Conservation (phyloP, 92 coral and sea anemone species). For the Actinostola sp. region DNA sequence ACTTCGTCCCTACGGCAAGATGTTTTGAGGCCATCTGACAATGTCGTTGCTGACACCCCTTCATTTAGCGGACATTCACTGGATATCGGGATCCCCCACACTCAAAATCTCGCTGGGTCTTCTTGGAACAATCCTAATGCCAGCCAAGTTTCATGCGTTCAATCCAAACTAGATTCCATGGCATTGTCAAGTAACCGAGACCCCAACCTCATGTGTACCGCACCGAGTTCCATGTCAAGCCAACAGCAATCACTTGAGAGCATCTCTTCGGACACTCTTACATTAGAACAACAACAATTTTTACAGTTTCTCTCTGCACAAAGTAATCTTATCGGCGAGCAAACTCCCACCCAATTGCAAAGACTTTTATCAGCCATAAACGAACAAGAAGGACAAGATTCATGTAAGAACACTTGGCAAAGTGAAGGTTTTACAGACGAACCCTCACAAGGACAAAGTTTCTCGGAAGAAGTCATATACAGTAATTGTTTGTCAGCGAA, state of each 20-base stretch:
- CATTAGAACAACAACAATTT: constrained; percentile 44
- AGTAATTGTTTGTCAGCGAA: constrained; percentile 65
- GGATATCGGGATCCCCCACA: background rate
- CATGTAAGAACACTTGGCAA: background rate
- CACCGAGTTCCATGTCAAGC: background rate
- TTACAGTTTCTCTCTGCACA: constrained; percentile 35
- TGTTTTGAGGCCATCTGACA: background rate
- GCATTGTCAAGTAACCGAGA: constrained; percentile 8
- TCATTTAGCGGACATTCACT: background rate
- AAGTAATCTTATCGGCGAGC: constrained; percentile 2
- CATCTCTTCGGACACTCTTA: constrained; percentile 20
- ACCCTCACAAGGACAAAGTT: constrained; percentile 22
- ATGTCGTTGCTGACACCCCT: too few species aligned
- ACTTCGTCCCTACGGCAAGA: background rate
- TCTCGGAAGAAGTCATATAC: constrained; percentile 66
- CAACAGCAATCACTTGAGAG: constrained; percentile 9
- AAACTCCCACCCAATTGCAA: constrained; percentile 24
- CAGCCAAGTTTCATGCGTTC: background rate
- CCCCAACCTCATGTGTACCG: constrained; percentile 1
- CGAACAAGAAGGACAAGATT: constrained; percentile 11
- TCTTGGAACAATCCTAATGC: background rate
- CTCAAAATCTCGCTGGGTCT: background rate
- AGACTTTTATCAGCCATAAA: constrained; percentile 29
- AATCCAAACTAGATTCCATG: constrained; percentile 9
- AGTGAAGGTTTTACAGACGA: background rate